Conservation (phyloP, 2,113 vertebrate species). For the Gnathonemus echidnorhynchus region DNA sequence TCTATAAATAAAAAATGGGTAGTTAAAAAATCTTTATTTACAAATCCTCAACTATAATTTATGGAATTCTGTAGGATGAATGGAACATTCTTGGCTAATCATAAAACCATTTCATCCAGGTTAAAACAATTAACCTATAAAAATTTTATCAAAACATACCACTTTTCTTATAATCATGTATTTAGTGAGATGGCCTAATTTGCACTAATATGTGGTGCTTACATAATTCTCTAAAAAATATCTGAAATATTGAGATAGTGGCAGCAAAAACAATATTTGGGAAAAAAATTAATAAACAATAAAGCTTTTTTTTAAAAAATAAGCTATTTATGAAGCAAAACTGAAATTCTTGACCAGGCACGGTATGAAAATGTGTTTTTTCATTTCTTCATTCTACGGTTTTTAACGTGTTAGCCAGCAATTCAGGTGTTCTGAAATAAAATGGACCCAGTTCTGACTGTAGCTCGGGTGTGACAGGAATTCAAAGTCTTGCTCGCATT, state of each 20-base stretch:
- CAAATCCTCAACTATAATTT: conserved; percentile 1
- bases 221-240: neutral
- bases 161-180: conserved; percentile 23
- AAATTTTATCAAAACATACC: conserved; percentile 22
- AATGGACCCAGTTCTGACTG: conserved; percentile 75
- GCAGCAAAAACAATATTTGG: conserved; percentile 56
- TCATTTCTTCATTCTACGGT: conserved; percentile 48
- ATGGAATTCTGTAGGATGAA: neutral
- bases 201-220: conserved; percentile 53
- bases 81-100: conserved; percentile 1
- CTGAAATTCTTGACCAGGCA: conserved; percentile 58
- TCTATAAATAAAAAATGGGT: conserved; percentile 6
- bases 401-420: conserved; percentile 70
- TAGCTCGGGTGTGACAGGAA: conserved; percentile 50
- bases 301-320: conserved; percentile 39
- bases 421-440: conserved; percentile 74
- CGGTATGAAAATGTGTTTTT: conserved; percentile 41
- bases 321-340: conserved; percentile 55
- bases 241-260: conserved; percentile 3
- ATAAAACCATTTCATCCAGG: neutral
- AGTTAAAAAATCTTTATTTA: conserved; percentile 3
- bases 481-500: conserved; percentile 74
- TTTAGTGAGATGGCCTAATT: conserved; percentile 47
- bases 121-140: conserved; percentile 18
- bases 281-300: conserved; percentile 57